phyloP scores from a whole-genome alignment of 2,888 invertebrate species.

The Diabrotica balteata region DNA sequence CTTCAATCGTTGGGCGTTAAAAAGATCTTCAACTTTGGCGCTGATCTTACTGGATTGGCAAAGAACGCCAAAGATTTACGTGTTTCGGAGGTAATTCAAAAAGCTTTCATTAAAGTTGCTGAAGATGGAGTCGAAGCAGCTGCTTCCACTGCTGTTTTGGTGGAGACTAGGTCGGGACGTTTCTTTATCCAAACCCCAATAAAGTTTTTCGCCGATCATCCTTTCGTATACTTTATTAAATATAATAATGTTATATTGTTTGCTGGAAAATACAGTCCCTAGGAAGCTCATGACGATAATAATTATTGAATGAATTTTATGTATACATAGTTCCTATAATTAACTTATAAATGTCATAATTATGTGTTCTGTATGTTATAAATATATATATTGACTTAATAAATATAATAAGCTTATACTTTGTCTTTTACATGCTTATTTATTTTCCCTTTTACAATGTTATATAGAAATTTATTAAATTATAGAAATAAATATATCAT shows the following conservation, averaged over 20 bases:
- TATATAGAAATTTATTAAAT: too few species aligned
- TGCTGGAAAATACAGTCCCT: not conserved
- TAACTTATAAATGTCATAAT: too few species aligned
- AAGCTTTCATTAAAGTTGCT: constrained; percentile 54
- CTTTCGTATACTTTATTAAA: not conserved
- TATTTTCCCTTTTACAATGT: too few species aligned
- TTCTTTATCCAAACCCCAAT: not conserved
- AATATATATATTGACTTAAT: too few species aligned
- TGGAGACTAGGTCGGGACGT: not conserved
- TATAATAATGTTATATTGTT: not conserved
- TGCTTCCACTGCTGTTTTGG: constrained; percentile 46
- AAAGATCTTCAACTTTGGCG: constrained; percentile 36
- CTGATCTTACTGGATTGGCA: constrained; percentile 48
- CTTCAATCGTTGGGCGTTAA: constrained; percentile 44
- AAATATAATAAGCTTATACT: too few species aligned
- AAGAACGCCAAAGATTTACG: constrained; percentile 35
- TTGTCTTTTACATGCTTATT: too few species aligned
- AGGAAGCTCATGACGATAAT: too few species aligned
- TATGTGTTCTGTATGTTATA: too few species aligned
- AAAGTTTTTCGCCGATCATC: not conserved
- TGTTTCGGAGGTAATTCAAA: constrained; percentile 52
- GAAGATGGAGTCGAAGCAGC: constrained; percentile 56
- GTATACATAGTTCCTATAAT: too few species aligned
- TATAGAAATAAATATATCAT: too few species aligned
- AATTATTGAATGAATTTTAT: too few species aligned